Percentiles rank a stretch among this genome's conserved stretches.
These are phyloP conservation scores for Acanthosoma haemorrhoidale DNA, from an alignment of 2,888 invertebrate genomes.

Conservation along the genomic window DNA sequence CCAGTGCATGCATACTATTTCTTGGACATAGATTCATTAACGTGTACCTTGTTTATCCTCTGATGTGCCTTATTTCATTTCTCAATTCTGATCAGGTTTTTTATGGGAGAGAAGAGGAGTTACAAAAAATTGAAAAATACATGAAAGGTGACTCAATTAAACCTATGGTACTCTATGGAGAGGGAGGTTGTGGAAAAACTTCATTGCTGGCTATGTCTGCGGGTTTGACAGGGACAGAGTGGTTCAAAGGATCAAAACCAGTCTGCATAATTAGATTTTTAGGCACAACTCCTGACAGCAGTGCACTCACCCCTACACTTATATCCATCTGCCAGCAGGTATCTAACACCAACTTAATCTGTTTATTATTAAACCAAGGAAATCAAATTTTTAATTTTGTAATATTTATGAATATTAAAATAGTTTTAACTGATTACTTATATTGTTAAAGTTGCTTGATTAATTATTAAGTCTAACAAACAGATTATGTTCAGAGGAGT, in stretches of 20 bases:
- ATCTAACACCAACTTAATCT: too few species aligned
- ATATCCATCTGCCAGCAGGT: slow-evolving; percentile 94
- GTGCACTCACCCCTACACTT: slow-evolving; percentile 86
- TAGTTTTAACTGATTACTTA: too few species aligned
- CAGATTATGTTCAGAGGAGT: too few species aligned
- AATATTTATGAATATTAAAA: too few species aligned
- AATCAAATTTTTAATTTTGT: too few species aligned
- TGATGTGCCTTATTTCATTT: too few species aligned
- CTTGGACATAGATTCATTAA: too few species aligned
- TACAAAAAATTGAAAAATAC: slow-evolving; percentile 72
- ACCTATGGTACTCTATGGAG: slow-evolving; percentile 87
- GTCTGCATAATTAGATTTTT: slow-evolving; percentile 86
- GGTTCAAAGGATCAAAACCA: slow-evolving; percentile 71
- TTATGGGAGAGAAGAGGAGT: slow-evolving; percentile 83
- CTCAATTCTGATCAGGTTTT: slow-evolving; percentile 58
- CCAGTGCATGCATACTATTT: too few species aligned
- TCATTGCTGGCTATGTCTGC: slow-evolving; percentile 90
- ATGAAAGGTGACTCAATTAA: slow-evolving; percentile 80
- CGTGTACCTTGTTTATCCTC: too few species aligned
- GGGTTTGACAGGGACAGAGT: slow-evolving; percentile 65
- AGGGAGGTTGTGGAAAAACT: slow-evolving; percentile 97
- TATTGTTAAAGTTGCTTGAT: too few species aligned
- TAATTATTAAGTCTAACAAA: too few species aligned
- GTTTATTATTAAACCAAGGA: too few species aligned
- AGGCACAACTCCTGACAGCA: slow-evolving; percentile 95